Evolutionary conservation across 2,888 invertebrate genomes (phyloP).

Genomic region (Diaperis boleti): DNA sequence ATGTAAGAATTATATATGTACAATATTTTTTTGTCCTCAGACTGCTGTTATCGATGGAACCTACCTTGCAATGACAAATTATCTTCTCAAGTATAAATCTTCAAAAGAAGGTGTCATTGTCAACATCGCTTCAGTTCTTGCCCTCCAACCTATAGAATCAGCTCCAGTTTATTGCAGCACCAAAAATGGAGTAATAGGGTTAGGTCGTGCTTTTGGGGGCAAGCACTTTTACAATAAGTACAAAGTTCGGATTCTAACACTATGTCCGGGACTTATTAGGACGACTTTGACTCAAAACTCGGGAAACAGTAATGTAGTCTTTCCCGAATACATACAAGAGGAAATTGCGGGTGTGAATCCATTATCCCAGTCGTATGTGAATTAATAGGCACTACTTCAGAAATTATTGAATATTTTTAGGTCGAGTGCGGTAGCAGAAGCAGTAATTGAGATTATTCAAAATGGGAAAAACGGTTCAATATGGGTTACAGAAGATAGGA

Average conservation of each 20-base stretch:
- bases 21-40: conserved; percentile 31
- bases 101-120: neutral
- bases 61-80: neutral
- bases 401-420: conserved; percentile 24
- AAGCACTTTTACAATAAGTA: conserved; percentile 40
- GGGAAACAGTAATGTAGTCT: too few relatives aligned
- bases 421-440: conserved; percentile 30
- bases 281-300: too few relatives aligned
- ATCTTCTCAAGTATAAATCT: neutral
- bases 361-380: neutral
- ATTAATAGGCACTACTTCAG: too few relatives aligned
- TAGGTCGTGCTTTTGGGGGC: conserved; percentile 42
- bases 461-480: conserved; percentile 46
- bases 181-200: conserved; percentile 50
- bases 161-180: conserved; percentile 46
- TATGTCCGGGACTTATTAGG: conserved; percentile 50
- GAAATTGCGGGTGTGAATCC: conserved; percentile 1
- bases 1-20: conserved; percentile 36
- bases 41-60: conserved; percentile 17
- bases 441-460: conserved; percentile 44
- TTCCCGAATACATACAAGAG: neutral
- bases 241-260: conserved; percentile 46
- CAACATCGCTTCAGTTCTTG: neutral
- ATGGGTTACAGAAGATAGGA: conserved; percentile 46
- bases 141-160: neutral